Percentiles rank a stretch among this genome's conserved stretches.
phyloP scores from a whole-genome alignment of 2,113 vertebrate species.

The Nestor notabilis region DNA sequence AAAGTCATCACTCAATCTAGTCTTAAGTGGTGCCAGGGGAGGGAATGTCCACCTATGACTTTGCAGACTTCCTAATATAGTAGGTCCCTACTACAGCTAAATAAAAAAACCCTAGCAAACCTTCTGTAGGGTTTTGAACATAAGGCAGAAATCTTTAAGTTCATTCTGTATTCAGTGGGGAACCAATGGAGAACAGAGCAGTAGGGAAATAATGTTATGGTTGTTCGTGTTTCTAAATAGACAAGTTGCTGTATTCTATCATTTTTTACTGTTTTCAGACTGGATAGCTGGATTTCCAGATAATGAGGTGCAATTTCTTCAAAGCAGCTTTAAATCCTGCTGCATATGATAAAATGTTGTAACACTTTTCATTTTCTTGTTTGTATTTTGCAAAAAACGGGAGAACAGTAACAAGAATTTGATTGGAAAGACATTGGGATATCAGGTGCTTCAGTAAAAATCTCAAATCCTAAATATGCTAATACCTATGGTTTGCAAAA shows the following conservation, averaged over 20 bases:
- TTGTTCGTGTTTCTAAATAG: slow-evolving; percentile 16
- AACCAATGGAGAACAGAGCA: not conserved
- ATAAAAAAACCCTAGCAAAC: not conserved
- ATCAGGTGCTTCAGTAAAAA: not conserved
- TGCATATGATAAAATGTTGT: slow-evolving; percentile 6
- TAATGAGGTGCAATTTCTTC: slow-evolving; percentile 55
- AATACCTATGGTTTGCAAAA: not conserved
- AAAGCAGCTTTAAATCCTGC: slow-evolving; percentile 29
- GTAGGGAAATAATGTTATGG: not conserved
- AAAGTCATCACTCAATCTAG: slow-evolving; percentile 17
- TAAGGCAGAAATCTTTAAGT: slow-evolving; percentile 11
- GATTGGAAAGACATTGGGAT: slow-evolving; percentile 8
- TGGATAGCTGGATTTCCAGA: slow-evolving; percentile 28
- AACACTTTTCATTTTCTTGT: slow-evolving; percentile 44
- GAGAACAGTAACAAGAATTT: not conserved
- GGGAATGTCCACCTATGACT: not conserved
- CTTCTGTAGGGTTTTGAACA: not conserved
- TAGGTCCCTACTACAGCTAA: not conserved
- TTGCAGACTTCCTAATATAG: not conserved
- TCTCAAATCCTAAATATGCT: not conserved
- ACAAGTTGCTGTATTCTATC: slow-evolving; percentile 15
- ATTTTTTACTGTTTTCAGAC: slow-evolving; percentile 3
- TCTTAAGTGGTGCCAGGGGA: not conserved
- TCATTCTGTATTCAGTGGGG: slow-evolving; percentile 20
- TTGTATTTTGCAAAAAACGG: not conserved